These are phyloP conservation scores for sheep (Ovis aries) DNA, from an alignment of 2,113 vertebrate species.

Conservation along the genomic window DNA sequence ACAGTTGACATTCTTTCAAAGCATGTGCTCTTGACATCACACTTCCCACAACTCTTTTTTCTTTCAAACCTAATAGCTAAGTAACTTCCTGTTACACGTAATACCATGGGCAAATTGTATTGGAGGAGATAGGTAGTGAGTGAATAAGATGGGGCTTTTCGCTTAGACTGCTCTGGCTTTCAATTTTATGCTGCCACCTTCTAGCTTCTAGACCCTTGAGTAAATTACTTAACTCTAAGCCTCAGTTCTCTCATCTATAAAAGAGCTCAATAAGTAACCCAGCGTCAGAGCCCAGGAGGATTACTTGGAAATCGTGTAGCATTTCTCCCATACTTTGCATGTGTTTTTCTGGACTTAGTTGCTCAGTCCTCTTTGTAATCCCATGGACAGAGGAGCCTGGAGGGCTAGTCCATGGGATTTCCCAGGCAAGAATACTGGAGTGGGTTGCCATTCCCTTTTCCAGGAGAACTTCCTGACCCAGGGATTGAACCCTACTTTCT, in stretches of 20 bases:
- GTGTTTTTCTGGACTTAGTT: neutral
- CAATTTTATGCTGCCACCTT: neutral
- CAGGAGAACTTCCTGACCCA: neutral
- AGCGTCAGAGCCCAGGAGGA: neutral
- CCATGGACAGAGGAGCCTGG: neutral
- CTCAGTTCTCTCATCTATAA: neutral
- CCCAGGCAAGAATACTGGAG: neutral
- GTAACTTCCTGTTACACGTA: neutral
- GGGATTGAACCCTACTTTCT: neutral
- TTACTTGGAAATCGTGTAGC: neutral
- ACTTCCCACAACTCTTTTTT: neutral
- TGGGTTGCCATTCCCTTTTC: neutral
- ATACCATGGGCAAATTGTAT: neutral
- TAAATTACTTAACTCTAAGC: neutral
- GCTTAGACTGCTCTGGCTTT: neutral
- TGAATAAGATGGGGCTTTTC: neutral
- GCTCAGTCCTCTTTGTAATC: neutral
- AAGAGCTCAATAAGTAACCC: neutral
- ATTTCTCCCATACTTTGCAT: neutral
- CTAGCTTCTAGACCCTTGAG: neutral
- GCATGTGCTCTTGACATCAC: neutral
- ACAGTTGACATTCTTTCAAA: neutral
- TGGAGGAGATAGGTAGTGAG: neutral
- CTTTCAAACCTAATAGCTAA: neutral
- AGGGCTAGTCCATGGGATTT: neutral